Evolutionary conservation across 2,797 vertebrate species (phyloP).

Genomic region (Fundulus diaphanus): DNA sequence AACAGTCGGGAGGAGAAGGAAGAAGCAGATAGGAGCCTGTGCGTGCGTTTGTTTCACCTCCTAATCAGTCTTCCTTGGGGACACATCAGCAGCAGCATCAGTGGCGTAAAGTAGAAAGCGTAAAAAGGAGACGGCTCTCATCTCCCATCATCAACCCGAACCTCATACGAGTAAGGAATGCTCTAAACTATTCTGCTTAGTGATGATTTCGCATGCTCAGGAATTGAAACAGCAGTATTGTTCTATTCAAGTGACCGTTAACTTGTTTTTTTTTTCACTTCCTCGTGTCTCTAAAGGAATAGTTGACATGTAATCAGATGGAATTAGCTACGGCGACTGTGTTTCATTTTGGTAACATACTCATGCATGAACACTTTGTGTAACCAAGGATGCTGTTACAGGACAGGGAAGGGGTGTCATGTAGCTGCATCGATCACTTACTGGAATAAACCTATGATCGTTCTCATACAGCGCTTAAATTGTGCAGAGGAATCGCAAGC

Average conservation of each 20-base stretch:
- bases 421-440: conserved; percentile 8
- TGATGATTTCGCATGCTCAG: conserved; percentile 12
- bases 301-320: conserved; percentile 14
- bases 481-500: not conserved
- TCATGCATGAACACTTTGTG: not conserved
- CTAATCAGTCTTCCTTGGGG: conserved; percentile 75
- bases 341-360: not conserved
- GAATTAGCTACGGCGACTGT: not conserved
- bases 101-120: conserved; percentile 43
- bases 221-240: not conserved
- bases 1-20: conserved; percentile 44
- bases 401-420: conserved; percentile 3
- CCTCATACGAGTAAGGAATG: conserved; percentile 68
- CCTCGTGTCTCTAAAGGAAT: conserved; percentile 6
- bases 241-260: not conserved
- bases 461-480: conserved; percentile 18
- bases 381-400: not conserved
- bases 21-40: conserved; percentile 49
- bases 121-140: conserved; percentile 31
- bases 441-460: conserved; percentile 1
- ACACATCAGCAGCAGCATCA: conserved; percentile 69
- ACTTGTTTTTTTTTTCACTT: conserved; percentile 13
- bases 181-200: conserved; percentile 18
- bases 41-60: conserved; percentile 71
- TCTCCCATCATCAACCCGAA: conserved; percentile 43